phyloP scores from a whole-genome alignment of 64 coral and sea anemone species.

The Pocillopora damicornis region DNA sequence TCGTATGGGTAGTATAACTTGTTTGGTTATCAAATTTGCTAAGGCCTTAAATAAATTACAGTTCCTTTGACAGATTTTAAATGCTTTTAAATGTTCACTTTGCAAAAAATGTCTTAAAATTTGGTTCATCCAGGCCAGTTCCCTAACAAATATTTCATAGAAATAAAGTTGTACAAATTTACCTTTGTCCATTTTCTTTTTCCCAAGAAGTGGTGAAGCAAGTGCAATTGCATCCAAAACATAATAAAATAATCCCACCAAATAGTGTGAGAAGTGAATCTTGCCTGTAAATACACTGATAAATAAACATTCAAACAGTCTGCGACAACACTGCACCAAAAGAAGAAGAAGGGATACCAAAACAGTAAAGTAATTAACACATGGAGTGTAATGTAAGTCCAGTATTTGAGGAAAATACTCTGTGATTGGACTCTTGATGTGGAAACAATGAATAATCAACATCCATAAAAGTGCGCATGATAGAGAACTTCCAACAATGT shows the following conservation, averaged over 20 bases:
- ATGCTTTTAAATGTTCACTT: too few relatives aligned
- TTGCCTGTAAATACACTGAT: constrained; percentile 76
- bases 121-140: too few relatives aligned
- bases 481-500: constrained; percentile 69
- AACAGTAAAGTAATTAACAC: constrained; percentile 58
- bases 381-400: constrained; percentile 17
- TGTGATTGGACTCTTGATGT: constrained; percentile 8
- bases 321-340: constrained; percentile 70
- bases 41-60: too few relatives aligned
- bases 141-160: too few relatives aligned
- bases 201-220: constrained; percentile 47
- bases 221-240: constrained; percentile 65
- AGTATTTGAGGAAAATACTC: constrained; percentile 41
- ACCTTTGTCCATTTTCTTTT: constrained; percentile 52
- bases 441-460: constrained; percentile 49
- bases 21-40: too few relatives aligned
- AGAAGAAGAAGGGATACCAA: constrained; percentile 66
- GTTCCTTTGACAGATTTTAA: too few relatives aligned
- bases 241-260: constrained; percentile 75
- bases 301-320: constrained; percentile 82
- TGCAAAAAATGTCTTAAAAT: too few relatives aligned
- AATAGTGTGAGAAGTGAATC: constrained; percentile 84
- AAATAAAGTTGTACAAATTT: background rate
- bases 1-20: too few relatives aligned
- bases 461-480: constrained; percentile 49